Conservation (phyloP, 2,113 vertebrate genomes). For the Hippocampus zosterae region DNA sequence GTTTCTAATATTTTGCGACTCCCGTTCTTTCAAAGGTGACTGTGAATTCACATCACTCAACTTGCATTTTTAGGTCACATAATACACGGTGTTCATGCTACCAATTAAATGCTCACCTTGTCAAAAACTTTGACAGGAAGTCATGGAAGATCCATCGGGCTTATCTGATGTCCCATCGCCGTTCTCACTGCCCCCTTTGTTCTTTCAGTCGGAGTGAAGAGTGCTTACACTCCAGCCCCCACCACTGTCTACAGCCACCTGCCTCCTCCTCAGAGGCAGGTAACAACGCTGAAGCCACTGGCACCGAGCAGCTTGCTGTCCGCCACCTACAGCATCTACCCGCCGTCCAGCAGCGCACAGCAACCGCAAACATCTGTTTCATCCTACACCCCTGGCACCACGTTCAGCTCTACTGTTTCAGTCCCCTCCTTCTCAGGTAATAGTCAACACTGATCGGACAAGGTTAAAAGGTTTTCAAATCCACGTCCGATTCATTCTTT, state of each 20-base stretch:
- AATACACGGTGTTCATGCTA: slow-evolving; percentile 1
- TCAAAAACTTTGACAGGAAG: slow-evolving; percentile 9
- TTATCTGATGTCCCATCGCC: slow-evolving; percentile 11
- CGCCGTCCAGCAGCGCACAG: slow-evolving; percentile 61
- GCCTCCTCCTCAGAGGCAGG: slow-evolving; percentile 66
- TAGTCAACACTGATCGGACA: neutral
- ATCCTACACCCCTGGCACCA: slow-evolving; percentile 67
- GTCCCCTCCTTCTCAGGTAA: slow-evolving; percentile 70
- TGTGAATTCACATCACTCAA: slow-evolving; percentile 1
- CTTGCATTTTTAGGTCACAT: neutral
- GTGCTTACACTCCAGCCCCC: slow-evolving; percentile 57
- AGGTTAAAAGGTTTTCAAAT: neutral
- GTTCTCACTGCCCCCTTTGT: neutral
- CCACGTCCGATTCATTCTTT: neutral
- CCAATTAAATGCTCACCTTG: slow-evolving; percentile 8
- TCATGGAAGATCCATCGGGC: neutral
- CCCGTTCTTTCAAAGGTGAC: neutral
- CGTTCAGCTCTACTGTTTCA: slow-evolving; percentile 62
- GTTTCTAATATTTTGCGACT: neutral
- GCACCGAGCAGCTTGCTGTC: slow-evolving; percentile 58
- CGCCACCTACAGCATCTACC: slow-evolving; percentile 69
- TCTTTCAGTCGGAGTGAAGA: slow-evolving; percentile 61
- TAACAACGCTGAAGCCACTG: slow-evolving; percentile 59
- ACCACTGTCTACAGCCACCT: slow-evolving; percentile 61
- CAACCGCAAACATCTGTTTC: slow-evolving; percentile 59